A percentile compares a stretch with the other conserved stretches of the same genome.
These are phyloP conservation scores for Halictus ligatus DNA, from an alignment of 2,888 invertebrate species.

Conservation along the genomic window DNA sequence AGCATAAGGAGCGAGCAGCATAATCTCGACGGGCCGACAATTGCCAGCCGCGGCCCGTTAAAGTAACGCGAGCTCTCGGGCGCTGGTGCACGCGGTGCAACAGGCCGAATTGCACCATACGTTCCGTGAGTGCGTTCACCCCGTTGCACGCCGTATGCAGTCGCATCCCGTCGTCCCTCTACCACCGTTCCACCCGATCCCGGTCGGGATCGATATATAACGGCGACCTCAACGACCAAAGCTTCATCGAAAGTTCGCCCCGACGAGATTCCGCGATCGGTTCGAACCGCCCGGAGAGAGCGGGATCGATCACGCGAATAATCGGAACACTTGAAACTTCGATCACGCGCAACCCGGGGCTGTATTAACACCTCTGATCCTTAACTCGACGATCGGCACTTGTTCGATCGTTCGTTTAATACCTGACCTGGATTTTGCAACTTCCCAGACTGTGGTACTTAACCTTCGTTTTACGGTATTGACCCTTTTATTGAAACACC, in stretches of 20 bases:
- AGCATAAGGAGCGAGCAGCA: not conserved
- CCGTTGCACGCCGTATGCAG: slow-evolving; percentile 30
- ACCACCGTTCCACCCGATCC: slow-evolving; percentile 7
- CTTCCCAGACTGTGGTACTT: not conserved
- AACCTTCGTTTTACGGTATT: not conserved
- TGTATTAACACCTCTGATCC: not conserved
- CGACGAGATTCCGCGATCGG: slow-evolving; percentile 2
- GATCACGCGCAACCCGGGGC: not conserved
- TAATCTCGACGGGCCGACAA: slow-evolving; percentile 28
- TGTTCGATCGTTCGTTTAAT: slow-evolving; percentile 3
- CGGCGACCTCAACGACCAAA: not conserved
- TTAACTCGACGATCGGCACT: not conserved
- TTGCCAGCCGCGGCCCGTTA: slow-evolving; percentile 32
- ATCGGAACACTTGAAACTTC: slow-evolving; percentile 17
- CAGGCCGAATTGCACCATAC: slow-evolving; percentile 55
- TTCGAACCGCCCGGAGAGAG: not conserved
- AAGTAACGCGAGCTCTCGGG: slow-evolving; percentile 16
- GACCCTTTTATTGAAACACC: not conserved
- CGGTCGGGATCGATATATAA: slow-evolving; percentile 12
- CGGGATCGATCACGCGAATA: slow-evolving; percentile 7
- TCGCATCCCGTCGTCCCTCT: slow-evolving; percentile 10
- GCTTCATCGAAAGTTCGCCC: not conserved
- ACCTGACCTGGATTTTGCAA: not conserved
- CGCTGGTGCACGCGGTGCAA: slow-evolving; percentile 38
- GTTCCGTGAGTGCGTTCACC: slow-evolving; percentile 47